A percentile compares a stretch with the other conserved stretches of the same genome.
These are phyloP conservation scores for Ophthalmolycus amberensis DNA, from an alignment of 2,113 vertebrate species.

Conservation along the genomic window DNA sequence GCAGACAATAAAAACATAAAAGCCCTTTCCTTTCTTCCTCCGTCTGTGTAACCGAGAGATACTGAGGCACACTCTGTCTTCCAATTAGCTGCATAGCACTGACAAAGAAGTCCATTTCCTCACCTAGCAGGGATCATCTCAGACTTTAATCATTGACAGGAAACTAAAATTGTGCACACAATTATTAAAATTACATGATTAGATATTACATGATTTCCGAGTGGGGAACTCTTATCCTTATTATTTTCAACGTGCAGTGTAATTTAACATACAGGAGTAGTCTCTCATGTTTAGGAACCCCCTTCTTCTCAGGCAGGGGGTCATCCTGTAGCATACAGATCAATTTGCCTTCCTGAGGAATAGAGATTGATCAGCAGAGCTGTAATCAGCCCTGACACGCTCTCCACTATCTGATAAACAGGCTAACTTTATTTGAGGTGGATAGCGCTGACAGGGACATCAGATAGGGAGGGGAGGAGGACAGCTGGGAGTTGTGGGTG, in stretches of 20 bases:
- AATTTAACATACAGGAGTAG: slow-evolving; percentile 34
- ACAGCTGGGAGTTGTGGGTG: slow-evolving; percentile 11
- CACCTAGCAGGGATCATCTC: slow-evolving; percentile 31
- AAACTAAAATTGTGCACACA: slow-evolving; percentile 28
- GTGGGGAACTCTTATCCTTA: slow-evolving; percentile 20
- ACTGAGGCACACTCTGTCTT: not conserved
- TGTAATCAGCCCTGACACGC: slow-evolving; percentile 68
- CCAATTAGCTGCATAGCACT: slow-evolving; percentile 33
- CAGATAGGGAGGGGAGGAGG: slow-evolving; percentile 34
- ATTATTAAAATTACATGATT: slow-evolving; percentile 48
- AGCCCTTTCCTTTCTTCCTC: not conserved
- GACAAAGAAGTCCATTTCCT: slow-evolving; percentile 35
- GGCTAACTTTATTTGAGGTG: slow-evolving; percentile 68
- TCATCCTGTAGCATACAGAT: slow-evolving; percentile 50
- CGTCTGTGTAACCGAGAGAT: slow-evolving; percentile 11
- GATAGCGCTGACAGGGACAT: slow-evolving; percentile 62
- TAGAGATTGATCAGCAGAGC: slow-evolving; percentile 55
- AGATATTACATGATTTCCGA: slow-evolving; percentile 43
- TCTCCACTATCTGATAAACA: slow-evolving; percentile 67
- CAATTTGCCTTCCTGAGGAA: slow-evolving; percentile 59
- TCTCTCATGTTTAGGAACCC: slow-evolving; percentile 26
- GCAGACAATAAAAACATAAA: not conserved
- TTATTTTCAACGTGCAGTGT: slow-evolving; percentile 23
- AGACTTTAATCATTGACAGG: slow-evolving; percentile 43
- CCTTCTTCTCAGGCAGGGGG: slow-evolving; percentile 31